A percentile compares a stretch with the other conserved stretches of the same genome.
These are phyloP conservation scores for Pseudobourletiella spinata DNA, from an alignment of 1,140 invertebrate species.

Conservation along the genomic window DNA sequence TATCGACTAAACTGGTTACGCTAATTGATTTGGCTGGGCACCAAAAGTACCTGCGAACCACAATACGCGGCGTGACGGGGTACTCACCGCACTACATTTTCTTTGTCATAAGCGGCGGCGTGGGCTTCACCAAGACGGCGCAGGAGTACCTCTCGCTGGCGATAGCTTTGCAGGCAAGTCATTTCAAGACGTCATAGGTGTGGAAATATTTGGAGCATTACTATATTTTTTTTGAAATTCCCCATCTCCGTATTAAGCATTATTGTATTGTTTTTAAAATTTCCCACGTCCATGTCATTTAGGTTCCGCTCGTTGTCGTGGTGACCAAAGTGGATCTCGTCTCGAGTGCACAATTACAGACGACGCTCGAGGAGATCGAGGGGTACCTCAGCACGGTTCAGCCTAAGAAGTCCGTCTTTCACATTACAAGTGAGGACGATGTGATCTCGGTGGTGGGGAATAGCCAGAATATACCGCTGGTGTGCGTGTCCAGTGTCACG, in stretches of 20 bases:
- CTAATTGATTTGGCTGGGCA: constrained; percentile 95
- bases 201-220: too few species aligned
- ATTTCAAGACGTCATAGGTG: too few species aligned
- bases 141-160: constrained; percentile 78
- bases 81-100: constrained; percentile 93
- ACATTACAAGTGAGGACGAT: constrained; percentile 60
- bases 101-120: constrained; percentile 65
- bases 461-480: constrained; percentile 63
- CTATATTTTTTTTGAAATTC: constrained; percentile 1
- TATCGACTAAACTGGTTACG: constrained; percentile 81
- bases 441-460: constrained; percentile 57
- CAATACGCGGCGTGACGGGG: constrained; percentile 84
- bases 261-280: background rate
- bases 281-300: background rate
- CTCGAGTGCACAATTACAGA: constrained; percentile 41
- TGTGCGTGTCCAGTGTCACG: constrained; percentile 89
- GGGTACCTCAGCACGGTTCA: constrained; percentile 23
- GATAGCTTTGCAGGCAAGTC: constrained; percentile 62
- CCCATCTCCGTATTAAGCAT: background rate
- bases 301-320: constrained; percentile 71
- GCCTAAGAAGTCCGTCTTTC: constrained; percentile 45
- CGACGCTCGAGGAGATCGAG: constrained; percentile 54
- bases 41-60: constrained; percentile 90
- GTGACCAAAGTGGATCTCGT: constrained; percentile 79
- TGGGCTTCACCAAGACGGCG: constrained; percentile 58